These are phyloP conservation scores for Platynereis dumerilii DNA, from an alignment of 2,888 invertebrate genomes.

Conservation along the genomic window DNA sequence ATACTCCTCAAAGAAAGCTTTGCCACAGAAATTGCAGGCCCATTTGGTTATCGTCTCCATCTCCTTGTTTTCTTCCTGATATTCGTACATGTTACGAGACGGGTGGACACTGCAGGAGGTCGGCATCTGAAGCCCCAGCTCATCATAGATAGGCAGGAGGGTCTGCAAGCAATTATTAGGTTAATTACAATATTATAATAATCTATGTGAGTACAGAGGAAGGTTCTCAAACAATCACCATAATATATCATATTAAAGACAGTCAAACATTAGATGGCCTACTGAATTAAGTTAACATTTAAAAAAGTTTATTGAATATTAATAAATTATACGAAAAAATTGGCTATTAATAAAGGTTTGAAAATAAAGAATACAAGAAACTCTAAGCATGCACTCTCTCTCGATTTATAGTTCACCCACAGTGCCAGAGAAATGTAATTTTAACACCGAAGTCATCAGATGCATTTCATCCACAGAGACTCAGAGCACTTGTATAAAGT, in stretches of 20 bases:
- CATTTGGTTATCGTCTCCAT: constrained; percentile 46
- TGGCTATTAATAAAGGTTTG: too few species aligned
- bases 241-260: neutral
- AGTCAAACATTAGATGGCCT: neutral
- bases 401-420: too few species aligned
- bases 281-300: too few species aligned
- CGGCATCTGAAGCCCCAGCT: constrained; percentile 1
- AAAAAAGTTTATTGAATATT: neutral
- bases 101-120: neutral
- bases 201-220: neutral
- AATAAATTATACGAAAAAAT: too few species aligned
- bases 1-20: constrained; percentile 52
- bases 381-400: too few species aligned
- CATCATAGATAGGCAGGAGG: constrained; percentile 6
- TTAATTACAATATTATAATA: neutral
- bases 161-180: too few species aligned
- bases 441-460: too few species aligned
- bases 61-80: constrained; percentile 16
- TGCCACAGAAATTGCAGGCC: constrained; percentile 57
- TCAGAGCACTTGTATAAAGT: too few species aligned
- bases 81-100: neutral
- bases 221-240: too few species aligned
- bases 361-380: too few species aligned
- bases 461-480: too few species aligned
- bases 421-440: too few species aligned